Evolutionary conservation across 2,113 vertebrate genomes (phyloP), one percentile per base, ranked within the genome.

Genomic region (Chamaetylas fuelleborni): DNA sequence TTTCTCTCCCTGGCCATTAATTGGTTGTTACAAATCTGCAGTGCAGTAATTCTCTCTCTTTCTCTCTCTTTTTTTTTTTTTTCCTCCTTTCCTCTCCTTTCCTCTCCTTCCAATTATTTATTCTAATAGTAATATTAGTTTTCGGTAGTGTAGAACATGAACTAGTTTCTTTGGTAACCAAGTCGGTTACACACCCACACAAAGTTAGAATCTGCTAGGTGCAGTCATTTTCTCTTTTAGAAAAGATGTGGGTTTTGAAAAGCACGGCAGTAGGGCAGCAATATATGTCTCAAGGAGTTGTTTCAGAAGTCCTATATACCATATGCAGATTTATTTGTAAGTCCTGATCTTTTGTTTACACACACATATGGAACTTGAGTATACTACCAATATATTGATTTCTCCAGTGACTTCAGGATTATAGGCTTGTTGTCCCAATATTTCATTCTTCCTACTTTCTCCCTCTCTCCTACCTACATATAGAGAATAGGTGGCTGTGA

Each of bases 91-190:
- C 8, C 43, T 45, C 18, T 43, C 14, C 17, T 26, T 6, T 61
- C 53, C 57, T 61, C 70, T 71, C 48, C 81, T 90, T 90, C 53
- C 78, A 94, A 95, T 96, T 97, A 96, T 98, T 98, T 97, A 95
- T 96, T 97, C 92, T 92, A 58, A 96, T 92, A 94, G 95, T 97
- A 97, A 91, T 97, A 96, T 95, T 97, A 97, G 95, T 97, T 98
- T 96, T 96, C 96, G 93, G 95, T 94, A 89, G 87, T 96, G 94
- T 96, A 92, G 95, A 97, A 96, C 94, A 97, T 96, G 88, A 90
- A 97, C 97, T 97, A 97, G 97, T 98, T 98, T 98, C 97, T 98
- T 96, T 98, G 97, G 98, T 97, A 98, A 98, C 96, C 94, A 95
- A 97, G 95, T 96, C 65, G 23, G 95, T 96, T 95, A 95, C 93